phyloP scores from a whole-genome alignment of 37 sponge, comb jelly and placozoan species.

The Crambe crambe region DNA sequence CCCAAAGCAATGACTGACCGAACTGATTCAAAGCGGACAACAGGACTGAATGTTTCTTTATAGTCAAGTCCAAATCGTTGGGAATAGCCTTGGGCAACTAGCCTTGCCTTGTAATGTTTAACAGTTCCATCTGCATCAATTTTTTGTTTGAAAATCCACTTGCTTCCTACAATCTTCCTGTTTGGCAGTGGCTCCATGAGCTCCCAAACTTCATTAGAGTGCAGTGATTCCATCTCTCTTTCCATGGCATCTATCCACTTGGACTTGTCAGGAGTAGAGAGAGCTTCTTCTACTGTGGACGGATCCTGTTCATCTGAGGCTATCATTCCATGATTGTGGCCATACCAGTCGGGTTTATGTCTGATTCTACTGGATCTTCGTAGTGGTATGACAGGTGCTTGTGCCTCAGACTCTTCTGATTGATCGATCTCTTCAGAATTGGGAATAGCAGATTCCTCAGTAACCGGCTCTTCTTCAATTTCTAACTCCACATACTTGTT shows the following conservation, averaged over 20 bases:
- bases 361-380: no score
- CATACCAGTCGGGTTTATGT: slow-evolving; percentile 41
- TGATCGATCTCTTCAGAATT: not conserved
- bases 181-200: slow-evolving; percentile 28
- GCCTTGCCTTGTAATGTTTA: no score
- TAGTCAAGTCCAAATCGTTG: slow-evolving; percentile 37
- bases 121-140: no score
- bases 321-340: no score
- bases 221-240: slow-evolving; percentile 47
- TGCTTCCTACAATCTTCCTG: slow-evolving; percentile 39
- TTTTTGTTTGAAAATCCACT: slow-evolving; percentile 52
- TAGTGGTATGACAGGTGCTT: no score
- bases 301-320: no score
- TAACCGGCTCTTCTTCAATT: no score
- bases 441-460: not conserved
- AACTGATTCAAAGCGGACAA: slow-evolving; percentile 36
- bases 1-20: slow-evolving; percentile 24
- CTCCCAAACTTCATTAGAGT: slow-evolving; percentile 45
- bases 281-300: slow-evolving; percentile 20
- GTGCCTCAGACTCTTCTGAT: no score
- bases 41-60: slow-evolving; percentile 40
- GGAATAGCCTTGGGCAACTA: no score
- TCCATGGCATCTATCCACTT: slow-evolving; percentile 52
- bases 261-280: slow-evolving; percentile 20
- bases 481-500: not conserved